Base-by-base conservation (phyloP, 2,888 invertebrate genomes). In the Phlogophora meticulosa region DNA sequence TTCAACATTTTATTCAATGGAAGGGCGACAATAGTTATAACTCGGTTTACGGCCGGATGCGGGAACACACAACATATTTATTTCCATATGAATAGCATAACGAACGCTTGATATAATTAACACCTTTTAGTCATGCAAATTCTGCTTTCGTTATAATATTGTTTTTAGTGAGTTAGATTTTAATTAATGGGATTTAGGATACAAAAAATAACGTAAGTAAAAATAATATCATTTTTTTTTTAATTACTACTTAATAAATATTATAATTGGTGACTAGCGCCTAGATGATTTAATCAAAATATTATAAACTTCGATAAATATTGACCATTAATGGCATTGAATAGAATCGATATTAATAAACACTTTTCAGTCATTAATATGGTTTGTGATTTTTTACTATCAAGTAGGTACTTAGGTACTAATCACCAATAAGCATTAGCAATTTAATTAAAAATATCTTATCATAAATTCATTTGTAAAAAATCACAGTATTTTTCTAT, bases 41-140 rank as follows among this genome's bases (percentile, higher is more conserved):
- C 64, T 72, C 45, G 28, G 63, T 78, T 80, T 75, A 76, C 61
- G 74, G 64, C 76, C 78, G 80, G 83, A 83, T 83, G 83, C 83
- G 84, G 83, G 83, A 66, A 53, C 74, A 72, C 67, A 66, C 81
- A 69, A 28, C 49, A 63, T 4, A 51, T 60, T 65, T 68, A 72
- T 81, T 66, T 74, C 51, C 63, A 69, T 81, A 65, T 67, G 68
- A 69, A 83, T 63, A 65, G 55, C 61, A 62, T 63, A 61, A 70
- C 60, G 40, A 76, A 71, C 59, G 42, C 24, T 49, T 69, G 48
- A 72, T 56, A 74, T 63, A 72, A 78, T 80, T 70, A 78, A 69
- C 70, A 63, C 62, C 52, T 68, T 73, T 55, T 60, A 58, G 45
- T 61, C 62, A 62, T 78, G 78, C 55, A 62, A 67, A 62, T 57